These are phyloP conservation scores for Rhinoptilus africanus DNA, from an alignment of 2,113 vertebrate species.

Conservation along the genomic window DNA sequence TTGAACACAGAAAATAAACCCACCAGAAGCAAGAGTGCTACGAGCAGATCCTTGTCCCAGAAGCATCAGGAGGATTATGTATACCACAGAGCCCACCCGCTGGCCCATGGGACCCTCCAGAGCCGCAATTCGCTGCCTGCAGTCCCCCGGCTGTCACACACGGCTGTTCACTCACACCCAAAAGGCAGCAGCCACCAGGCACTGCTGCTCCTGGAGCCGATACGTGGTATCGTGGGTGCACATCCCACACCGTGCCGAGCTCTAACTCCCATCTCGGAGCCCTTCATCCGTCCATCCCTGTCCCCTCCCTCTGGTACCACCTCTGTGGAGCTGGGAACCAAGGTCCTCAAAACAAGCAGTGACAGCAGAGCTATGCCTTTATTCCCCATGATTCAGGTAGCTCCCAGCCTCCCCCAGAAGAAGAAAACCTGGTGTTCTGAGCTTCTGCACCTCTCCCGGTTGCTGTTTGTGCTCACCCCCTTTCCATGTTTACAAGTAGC, in stretches of 20 bases:
- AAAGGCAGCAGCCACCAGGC: not conserved
- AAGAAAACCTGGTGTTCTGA: not conserved
- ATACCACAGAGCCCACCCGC: fast-evolving
- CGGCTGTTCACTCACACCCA: not conserved
- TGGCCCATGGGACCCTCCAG: not conserved
- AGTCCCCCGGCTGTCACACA: not conserved
- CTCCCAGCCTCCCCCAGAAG: not conserved
- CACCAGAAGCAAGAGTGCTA: not conserved
- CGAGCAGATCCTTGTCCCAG: not conserved
- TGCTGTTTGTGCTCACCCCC: not conserved
- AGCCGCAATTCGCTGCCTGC: not conserved
- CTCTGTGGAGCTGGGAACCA: not conserved
- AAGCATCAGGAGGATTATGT: not conserved
- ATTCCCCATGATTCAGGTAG: not conserved
- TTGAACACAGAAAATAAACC: not conserved
- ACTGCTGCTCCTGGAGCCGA: not conserved
- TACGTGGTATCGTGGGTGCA: too few relatives aligned
- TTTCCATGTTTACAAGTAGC: not conserved
- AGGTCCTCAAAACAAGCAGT: not conserved
- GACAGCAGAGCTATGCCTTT: not conserved
- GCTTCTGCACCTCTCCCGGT: not conserved
- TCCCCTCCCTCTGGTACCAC: not conserved
- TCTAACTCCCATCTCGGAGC: too few relatives aligned
- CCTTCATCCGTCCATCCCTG: not conserved
- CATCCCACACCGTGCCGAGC: fast-evolving